These are phyloP conservation scores for Drosophila flavopinicola DNA, from an alignment of 2,888 invertebrate species.

Conservation along the genomic window DNA sequence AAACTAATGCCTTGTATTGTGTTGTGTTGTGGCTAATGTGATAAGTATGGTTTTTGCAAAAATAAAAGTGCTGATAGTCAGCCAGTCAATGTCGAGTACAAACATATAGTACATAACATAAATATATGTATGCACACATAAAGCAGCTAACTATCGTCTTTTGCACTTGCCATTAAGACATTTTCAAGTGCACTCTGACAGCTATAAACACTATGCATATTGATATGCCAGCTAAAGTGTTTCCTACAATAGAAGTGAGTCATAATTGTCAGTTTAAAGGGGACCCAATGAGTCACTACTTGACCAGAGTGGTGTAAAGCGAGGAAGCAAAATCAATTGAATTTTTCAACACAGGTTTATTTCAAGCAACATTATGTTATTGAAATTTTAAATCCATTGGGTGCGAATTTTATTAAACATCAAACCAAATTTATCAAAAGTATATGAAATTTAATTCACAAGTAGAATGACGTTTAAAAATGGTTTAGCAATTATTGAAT, in stretches of 20 bases:
- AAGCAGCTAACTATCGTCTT: conserved; percentile 14
- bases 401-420: too few species aligned
- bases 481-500: too few species aligned
- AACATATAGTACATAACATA: neutral
- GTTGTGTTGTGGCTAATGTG: conserved; percentile 43
- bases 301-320: neutral
- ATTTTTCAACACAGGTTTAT: too few species aligned
- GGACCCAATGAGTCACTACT: conserved; percentile 9
- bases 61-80: conserved; percentile 3
- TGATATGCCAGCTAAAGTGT: conserved; percentile 23
- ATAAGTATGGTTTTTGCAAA: conserved; percentile 40
- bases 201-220: conserved; percentile 23
- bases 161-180: conserved; percentile 42
- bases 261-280: conserved; percentile 2
- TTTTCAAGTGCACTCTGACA: conserved; percentile 43
- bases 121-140: neutral
- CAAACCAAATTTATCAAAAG: too few species aligned
- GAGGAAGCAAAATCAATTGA: neutral
- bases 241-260: conserved; percentile 28
- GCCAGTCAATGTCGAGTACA: neutral
- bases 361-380: too few species aligned
- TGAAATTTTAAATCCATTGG: too few species aligned
- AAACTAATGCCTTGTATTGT: neutral
- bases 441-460: too few species aligned
- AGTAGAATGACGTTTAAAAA: too few species aligned